Evolutionary conservation across 2,888 invertebrate genomes (phyloP), one percentile per base, ranked within the genome.

Genomic region (Apotomis turbidana): DNA sequence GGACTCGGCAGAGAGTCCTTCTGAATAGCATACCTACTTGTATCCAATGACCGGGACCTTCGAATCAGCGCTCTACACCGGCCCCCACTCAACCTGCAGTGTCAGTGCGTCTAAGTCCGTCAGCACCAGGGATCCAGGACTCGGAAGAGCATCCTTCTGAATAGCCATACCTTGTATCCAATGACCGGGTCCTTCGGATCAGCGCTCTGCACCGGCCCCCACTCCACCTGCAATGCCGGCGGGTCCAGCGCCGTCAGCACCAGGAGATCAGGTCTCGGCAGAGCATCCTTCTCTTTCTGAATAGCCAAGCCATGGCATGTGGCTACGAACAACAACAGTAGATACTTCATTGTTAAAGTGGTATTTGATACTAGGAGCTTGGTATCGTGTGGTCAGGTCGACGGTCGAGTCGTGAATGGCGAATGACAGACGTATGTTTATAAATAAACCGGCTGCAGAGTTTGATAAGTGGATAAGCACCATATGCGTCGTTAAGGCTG

Each of bases 81-180:
- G 73, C 0, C 15, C 66, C 80, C 80, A 80, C 1, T 63, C 60
- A 0, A 78, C 63, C 6, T 62, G 46, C 27, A 78, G 68, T 0
- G 72, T 66, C 0, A 68, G 64, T 0, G 75, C 74, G 9, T 77
- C 76, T 0, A 73, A 0, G 0, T 75, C 63, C 0, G 70, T 74
- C 57, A 79, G n/a, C 0, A 13, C 15, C 4, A 15, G 52, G 6
- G 54, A 6, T 9, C n/a, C 46, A 3, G 77, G 76, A 0, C 27
- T 49, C 0, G 73, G 72, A 3, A 78, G 58, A 8, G 46, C 13
- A 13, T 46, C 27, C 27, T 27, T 27, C 27, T 10, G 0, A 44
- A 15, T 6, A 63, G 27, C 10, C 68, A 63, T 63, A 78, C 80
- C 77, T 77, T 78, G 44, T 80, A 80, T 13, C 80, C 79, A 13